phyloP scores from a whole-genome alignment of 2,113 vertebrate species.

The Hippolais icterina region DNA sequence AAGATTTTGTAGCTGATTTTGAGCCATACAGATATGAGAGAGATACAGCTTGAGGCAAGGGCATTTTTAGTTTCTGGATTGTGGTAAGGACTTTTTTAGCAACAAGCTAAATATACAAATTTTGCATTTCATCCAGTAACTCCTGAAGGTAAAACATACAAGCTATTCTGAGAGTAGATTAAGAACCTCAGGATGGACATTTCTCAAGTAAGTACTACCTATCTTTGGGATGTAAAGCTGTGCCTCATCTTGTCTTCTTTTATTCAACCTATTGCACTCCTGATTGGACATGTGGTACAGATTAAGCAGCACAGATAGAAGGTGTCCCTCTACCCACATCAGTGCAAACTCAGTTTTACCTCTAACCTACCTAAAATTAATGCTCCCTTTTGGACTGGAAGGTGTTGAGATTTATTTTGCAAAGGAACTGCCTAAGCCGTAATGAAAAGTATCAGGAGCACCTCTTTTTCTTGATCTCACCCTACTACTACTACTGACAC shows the following conservation, averaged over 20 bases:
- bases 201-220: background rate
- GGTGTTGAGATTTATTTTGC: background rate
- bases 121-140: background rate
- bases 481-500: background rate
- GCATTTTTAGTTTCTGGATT: conserved; percentile 45
- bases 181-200: background rate
- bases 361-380: background rate
- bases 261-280: background rate
- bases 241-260: background rate
- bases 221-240: background rate
- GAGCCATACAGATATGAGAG: conserved; percentile 16
- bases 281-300: background rate
- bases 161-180: background rate
- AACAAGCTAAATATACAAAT: background rate
- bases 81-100: conserved; percentile 12
- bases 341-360: background rate
- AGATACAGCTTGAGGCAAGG: conserved; percentile 49
- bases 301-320: background rate
- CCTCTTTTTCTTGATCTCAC: background rate
- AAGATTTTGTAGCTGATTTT: conserved; percentile 26
- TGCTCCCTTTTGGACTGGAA: background rate
- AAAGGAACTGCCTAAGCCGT: background rate
- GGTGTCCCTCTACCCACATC: background rate
- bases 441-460: background rate
- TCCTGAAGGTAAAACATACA: background rate